These are phyloP conservation scores for Anseranas semipalmata DNA, from an alignment of 2,113 vertebrate genomes.

Conservation along the genomic window DNA sequence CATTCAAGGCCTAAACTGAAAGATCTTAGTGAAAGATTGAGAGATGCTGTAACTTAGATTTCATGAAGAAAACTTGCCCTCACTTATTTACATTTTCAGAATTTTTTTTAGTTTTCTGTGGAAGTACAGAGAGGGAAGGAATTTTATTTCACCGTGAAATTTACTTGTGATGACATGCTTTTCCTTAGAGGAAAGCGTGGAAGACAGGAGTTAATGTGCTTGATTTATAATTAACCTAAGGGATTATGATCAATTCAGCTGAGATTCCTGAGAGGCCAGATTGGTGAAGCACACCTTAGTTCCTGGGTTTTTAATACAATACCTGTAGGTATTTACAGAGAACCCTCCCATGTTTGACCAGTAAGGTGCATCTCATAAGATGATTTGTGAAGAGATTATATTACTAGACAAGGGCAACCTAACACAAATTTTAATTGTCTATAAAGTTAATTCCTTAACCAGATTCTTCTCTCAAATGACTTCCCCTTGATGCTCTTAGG, in stretches of 20 bases:
- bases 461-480: neutral
- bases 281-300: neutral
- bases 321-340: neutral
- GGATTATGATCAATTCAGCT: neutral
- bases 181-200: slow-evolving; percentile 3
- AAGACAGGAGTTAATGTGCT: slow-evolving; percentile 1
- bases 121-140: neutral
- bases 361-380: neutral
- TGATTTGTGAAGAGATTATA: neutral
- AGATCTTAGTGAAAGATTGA: neutral
- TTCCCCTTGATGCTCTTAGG: neutral
- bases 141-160: neutral
- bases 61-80: neutral
- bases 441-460: neutral
- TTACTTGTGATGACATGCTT: neutral
- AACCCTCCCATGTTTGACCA: neutral
- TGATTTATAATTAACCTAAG: slow-evolving; percentile 43
- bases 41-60: neutral
- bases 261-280: neutral
- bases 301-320: neutral
- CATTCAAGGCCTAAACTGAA: neutral
- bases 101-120: neutral
- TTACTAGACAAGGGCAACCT: neutral
- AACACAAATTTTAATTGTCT: neutral
- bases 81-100: neutral